Base-by-base conservation (phyloP, 2,113 vertebrate genomes). In the Boleophthalmus pectinirostris region DNA sequence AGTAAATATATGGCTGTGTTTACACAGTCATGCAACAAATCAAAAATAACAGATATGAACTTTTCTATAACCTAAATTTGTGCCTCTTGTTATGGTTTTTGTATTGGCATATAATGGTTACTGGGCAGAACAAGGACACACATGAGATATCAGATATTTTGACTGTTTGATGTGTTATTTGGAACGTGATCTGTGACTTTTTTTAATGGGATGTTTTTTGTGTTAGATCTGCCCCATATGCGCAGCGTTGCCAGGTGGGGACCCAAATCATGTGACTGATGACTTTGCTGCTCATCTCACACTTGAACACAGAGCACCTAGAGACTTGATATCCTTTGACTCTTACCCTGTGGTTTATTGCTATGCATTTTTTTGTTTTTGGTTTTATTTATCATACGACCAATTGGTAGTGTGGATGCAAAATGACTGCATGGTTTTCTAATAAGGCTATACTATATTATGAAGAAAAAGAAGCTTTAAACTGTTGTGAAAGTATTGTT, bases 201-300 rank as follows among this genome's bases (percentile, higher is more conserved):
- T 70, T 73, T 73, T 20, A 43, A 56, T 33, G 11, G 23, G 74
- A 16, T 43, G 18, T 58, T 56, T 7, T 61, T 1, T 89, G 73
- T 3, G 93, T 93, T 90, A 99, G 98, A 98, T 99, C 87, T 99
- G 98, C 93, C 97, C 98, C 83, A 98, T 99, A 92, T 99, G 98
- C 93, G 98, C 98, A 90, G 97, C 97, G 33, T 95, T 99, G 92
- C 98, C 98, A 88, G 98, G 98, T 90, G 98, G 98, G 21, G 98
- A 99, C 93, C 98, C 98, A 0, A 99, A 99, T 94, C 98, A 99
- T 57, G 97, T 99, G 90, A 99, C 98, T 3, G 98, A 99, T 90
- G 98, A 99, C 93, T 99, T 99, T 91, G 97, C 97, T 94, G 97
- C 98, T 94, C 98, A 99, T 93, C 96, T 99, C 92, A 99, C 98